These are phyloP conservation scores for Tipula confusa DNA, from an alignment of 2,888 invertebrate species.

Conservation along the genomic window DNA sequence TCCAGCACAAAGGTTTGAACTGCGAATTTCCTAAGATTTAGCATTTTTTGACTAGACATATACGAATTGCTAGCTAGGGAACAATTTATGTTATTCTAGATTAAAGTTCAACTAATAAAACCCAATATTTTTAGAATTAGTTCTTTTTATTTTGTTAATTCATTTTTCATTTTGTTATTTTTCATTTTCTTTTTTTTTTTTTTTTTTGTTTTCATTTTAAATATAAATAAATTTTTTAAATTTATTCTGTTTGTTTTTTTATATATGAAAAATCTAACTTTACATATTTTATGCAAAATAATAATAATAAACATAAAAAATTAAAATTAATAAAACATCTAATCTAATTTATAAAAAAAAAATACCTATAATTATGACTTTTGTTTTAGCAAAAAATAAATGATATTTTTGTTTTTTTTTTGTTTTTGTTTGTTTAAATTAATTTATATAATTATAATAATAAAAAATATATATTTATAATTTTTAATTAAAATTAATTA, in stretches of 20 bases:
- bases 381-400: constrained; percentile 25
- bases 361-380: constrained; percentile 25
- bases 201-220: neutral
- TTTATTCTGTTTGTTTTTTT: neutral
- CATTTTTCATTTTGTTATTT: constrained; percentile 9
- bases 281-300: neutral
- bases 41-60: too few species aligned
- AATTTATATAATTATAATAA: neutral
- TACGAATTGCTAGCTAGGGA: too few species aligned
- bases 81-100: too few species aligned
- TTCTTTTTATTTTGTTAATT: constrained; percentile 20
- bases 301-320: neutral
- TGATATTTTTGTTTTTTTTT: neutral
- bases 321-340: constrained; percentile 4
- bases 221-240: constrained; percentile 4
- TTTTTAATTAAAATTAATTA: constrained; percentile 12
- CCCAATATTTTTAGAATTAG: neutral
- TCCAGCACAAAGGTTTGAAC: too few species aligned
- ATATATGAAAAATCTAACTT: constrained; percentile 12
- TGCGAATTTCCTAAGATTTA: too few species aligned
- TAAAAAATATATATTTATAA: constrained; percentile 16
- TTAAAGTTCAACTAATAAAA: too few species aligned
- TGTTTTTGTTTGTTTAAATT: neutral
- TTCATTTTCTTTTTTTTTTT: constrained; percentile 6
- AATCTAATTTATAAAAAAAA: constrained; percentile 13